A percentile compares a stretch with the other conserved stretches of the same genome.
Conservation (phyloP, 2,113 vertebrate genomes). For the Odontesthes bonariensis region DNA sequence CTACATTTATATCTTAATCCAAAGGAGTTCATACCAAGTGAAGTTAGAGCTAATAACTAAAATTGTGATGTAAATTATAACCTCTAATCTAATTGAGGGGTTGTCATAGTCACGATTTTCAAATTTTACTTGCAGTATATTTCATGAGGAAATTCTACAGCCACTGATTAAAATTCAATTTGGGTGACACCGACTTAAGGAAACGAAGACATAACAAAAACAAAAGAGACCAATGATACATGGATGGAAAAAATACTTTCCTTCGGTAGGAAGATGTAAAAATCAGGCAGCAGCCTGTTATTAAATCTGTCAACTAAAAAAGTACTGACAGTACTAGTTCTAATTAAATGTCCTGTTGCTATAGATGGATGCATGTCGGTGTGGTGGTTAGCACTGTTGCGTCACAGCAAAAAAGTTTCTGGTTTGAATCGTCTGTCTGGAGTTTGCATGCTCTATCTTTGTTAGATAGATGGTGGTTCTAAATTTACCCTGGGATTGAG, state of each 20-base stretch:
- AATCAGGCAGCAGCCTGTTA: conserved; percentile 6
- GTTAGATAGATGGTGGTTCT: too few relatives aligned
- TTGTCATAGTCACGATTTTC: neutral
- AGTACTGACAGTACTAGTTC: neutral
- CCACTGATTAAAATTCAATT: conserved; percentile 11
- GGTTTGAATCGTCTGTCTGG: too few relatives aligned
- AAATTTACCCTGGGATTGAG: too few relatives aligned
- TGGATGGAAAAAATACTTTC: neutral
- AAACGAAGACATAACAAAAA: too few relatives aligned
- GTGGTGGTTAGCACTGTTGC: too few relatives aligned
- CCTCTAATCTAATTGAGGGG: conserved; percentile 8
- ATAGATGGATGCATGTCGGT: too few relatives aligned
- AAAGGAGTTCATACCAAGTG: conserved; percentile 2
- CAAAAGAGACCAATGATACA: neutral
- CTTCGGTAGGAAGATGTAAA: neutral
- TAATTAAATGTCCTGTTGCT: neutral
- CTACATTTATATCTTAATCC: neutral
- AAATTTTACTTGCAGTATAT: conserved; percentile 25
- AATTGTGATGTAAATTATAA: conserved; percentile 32
- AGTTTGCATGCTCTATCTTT: too few relatives aligned
- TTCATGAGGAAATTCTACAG: neutral
- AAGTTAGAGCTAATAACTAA: conserved; percentile 16
- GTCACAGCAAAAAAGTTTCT: too few relatives aligned
- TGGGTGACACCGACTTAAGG: neutral
- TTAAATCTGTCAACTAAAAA: neutral